phyloP scores from a whole-genome alignment of 1,140 invertebrate genomes.

The Anoplophora glabripennis region DNA sequence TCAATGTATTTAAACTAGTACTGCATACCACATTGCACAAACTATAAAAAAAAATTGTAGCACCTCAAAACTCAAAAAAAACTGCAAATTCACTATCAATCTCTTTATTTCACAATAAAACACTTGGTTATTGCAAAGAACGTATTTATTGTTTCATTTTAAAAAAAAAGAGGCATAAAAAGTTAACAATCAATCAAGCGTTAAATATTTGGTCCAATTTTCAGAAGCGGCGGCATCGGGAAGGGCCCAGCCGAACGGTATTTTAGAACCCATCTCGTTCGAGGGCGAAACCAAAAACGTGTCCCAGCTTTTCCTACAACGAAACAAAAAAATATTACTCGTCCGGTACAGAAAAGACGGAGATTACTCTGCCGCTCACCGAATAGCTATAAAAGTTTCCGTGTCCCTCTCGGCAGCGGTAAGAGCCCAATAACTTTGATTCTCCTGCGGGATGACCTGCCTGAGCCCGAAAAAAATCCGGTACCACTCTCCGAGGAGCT shows the following conservation, averaged over 20 bases:
- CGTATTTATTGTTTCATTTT: no score
- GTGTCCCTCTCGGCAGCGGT: conserved; percentile 43
- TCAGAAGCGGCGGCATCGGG: conserved; percentile 32
- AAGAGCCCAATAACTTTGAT: conserved; percentile 41
- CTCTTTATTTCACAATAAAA: no score
- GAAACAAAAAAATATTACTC: conserved; percentile 1
- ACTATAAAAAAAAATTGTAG: no score
- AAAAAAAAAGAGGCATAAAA: no score
- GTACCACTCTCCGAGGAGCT: conserved; percentile 40
- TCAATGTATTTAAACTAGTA: no score
- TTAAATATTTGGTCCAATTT: conserved; percentile 40
- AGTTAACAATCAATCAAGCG: background rate
- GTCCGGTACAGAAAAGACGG: background rate
- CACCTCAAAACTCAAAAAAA: no score
- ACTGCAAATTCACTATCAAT: no score
- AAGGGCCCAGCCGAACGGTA: conserved; percentile 46
- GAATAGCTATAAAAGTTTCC: conserved; percentile 45
- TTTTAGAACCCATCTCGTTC: conserved; percentile 36
- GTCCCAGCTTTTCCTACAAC: conserved; percentile 46
- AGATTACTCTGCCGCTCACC: background rate
- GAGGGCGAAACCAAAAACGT: conserved; percentile 41
- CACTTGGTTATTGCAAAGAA: no score
- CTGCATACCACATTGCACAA: no score
- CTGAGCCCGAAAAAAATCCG: conserved; percentile 39
- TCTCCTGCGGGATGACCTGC: conserved; percentile 25